Conservation (phyloP, 1,140 invertebrate genomes). For the Melitaea cinxia region DNA sequence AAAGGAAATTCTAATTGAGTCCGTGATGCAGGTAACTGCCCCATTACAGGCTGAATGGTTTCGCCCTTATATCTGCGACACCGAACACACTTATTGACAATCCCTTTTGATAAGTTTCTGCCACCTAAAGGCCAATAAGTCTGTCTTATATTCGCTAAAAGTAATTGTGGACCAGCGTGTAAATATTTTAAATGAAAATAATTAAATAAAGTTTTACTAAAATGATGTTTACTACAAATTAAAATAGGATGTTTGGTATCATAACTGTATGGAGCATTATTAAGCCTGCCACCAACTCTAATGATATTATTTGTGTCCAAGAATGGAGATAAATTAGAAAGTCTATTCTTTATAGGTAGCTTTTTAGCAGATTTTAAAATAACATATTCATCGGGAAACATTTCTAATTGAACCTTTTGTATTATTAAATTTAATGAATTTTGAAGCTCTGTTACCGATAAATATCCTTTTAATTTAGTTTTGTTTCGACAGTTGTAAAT, state of each 20-base stretch:
- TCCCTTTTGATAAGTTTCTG: conserved; percentile 25
- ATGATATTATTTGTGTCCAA: conserved; percentile 33
- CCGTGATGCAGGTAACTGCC: conserved; percentile 27
- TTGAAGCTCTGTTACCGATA: conserved; percentile 2
- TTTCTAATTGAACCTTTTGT: conserved; percentile 7
- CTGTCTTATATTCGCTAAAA: conserved; percentile 27
- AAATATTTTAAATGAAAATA: conserved; percentile 26
- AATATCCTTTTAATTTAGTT: not conserved
- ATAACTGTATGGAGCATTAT: conserved; percentile 39
- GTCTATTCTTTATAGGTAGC: conserved; percentile 23
- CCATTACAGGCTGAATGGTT: conserved; percentile 37
- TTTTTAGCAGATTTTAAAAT: conserved; percentile 17
- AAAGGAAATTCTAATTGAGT: conserved; percentile 36
- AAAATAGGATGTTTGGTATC: conserved; percentile 38
- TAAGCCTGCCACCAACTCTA: conserved; percentile 38
- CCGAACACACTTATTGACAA: conserved; percentile 22
- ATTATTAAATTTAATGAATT: conserved; percentile 13
- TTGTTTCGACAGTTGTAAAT: conserved; percentile 9
- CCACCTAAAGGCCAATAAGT: conserved; percentile 43
- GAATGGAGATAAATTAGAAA: conserved; percentile 26
- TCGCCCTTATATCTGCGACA: conserved; percentile 25
- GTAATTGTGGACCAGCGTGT: conserved; percentile 33
- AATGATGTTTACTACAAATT: conserved; percentile 30
- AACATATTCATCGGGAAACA: conserved; percentile 21
- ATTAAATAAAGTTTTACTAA: conserved; percentile 31